Conservation (phyloP, 2,888 invertebrate species). For the Agonopterix heracliana region DNA sequence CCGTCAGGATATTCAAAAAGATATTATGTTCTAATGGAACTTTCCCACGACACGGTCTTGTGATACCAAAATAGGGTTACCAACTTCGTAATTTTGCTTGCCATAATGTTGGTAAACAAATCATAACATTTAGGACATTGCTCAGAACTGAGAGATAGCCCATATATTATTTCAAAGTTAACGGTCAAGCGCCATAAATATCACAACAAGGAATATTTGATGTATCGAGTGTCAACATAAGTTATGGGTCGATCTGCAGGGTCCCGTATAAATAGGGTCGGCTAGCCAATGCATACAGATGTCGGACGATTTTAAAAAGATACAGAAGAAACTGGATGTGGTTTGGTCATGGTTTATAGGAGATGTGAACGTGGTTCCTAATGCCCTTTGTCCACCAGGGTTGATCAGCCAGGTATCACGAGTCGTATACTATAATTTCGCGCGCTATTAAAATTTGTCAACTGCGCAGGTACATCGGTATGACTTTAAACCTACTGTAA, state of each 20-base stretch:
- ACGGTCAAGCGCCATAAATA: constrained; percentile 36
- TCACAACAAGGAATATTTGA: constrained; percentile 37
- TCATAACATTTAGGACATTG: too few relatives aligned
- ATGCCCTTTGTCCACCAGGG: not conserved
- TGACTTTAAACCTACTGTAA: too few relatives aligned
- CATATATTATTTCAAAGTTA: constrained; percentile 7
- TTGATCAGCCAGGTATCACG: not conserved
- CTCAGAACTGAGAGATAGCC: not conserved
- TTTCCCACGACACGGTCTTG: too few relatives aligned
- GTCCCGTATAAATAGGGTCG: constrained; percentile 38
- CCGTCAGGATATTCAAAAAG: too few relatives aligned
- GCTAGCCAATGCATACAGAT: constrained; percentile 53
- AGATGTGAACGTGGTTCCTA: not conserved
- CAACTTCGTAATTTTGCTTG: too few relatives aligned
- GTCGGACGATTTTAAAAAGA: constrained; percentile 15
- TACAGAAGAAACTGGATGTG: constrained; percentile 14
- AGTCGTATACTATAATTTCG: too few relatives aligned
- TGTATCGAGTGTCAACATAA: constrained; percentile 45
- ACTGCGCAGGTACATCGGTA: too few relatives aligned
- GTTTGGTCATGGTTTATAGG: not conserved
- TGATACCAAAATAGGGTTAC: too few relatives aligned
- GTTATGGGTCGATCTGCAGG: constrained; percentile 42
- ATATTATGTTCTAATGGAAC: too few relatives aligned
- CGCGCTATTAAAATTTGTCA: too few relatives aligned
- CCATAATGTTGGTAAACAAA: too few relatives aligned